Conservation (phyloP, 2,113 vertebrate species). For the Nothobranchius furzeri region DNA sequence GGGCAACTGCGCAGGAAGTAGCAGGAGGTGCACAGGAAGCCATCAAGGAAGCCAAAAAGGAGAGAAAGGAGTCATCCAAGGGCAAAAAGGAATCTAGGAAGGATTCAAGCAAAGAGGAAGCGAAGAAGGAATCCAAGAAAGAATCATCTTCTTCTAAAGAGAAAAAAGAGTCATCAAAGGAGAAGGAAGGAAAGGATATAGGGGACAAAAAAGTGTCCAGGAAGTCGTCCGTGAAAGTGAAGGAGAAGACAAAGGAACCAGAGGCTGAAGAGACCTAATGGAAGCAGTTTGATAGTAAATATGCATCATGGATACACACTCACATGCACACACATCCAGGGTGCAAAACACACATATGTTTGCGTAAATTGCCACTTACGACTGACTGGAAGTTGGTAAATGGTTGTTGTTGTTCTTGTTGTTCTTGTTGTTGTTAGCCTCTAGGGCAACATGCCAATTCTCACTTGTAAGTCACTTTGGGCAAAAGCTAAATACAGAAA, state of each 20-base stretch:
- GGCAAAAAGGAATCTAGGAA: conserved; percentile 65
- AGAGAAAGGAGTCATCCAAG: conserved; percentile 63
- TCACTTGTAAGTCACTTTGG: no score
- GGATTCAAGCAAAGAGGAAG: conserved; percentile 60
- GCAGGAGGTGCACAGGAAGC: conserved; percentile 20
- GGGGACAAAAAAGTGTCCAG: conserved; percentile 69
- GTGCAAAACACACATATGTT: background rate
- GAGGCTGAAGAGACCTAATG: conserved; percentile 66
- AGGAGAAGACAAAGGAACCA: conserved; percentile 76
- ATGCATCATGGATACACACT: conserved; percentile 9
- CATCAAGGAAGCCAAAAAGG: conserved; percentile 52
- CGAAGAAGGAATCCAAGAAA: conserved; percentile 60
- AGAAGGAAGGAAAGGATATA: conserved; percentile 64
- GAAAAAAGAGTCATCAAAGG: conserved; percentile 58
- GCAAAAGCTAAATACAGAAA: no score
- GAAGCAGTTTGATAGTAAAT: conserved; percentile 1
- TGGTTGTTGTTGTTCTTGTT: no score
- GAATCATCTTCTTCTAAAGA: conserved; percentile 61
- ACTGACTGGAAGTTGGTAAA: no score
- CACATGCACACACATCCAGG: conserved; percentile 16
- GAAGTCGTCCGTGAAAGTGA: conserved; percentile 72
- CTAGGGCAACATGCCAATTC: no score
- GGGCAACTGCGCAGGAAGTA: conserved; percentile 35
- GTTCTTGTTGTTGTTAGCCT: no score
- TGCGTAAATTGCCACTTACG: background rate